Base-by-base conservation (phyloP, 2,888 invertebrate species). In the Apamea monoglypha region DNA sequence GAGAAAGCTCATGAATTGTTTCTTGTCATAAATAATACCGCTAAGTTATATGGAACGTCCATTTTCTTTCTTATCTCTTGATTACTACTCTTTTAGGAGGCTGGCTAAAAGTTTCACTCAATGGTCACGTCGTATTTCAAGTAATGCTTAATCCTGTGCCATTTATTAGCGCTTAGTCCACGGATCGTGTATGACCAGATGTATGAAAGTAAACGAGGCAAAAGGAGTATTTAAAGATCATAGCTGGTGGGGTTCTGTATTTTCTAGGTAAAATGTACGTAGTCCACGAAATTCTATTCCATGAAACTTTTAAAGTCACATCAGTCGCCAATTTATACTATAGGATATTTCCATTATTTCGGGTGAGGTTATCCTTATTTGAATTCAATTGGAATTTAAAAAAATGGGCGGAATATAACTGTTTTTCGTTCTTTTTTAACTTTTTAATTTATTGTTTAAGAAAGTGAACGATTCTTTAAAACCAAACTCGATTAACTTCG, bases 1-100 rank as follows among this genome's bases (percentile, higher is more conserved):
- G 78, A 21, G 36, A 63, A 67, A 44, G 50, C 83, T 78, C 78
- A 67, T 78, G 86, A 84, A 84, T 86, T 86, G 86, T 86, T 74
- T 67, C 78, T 73, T 59, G 73, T 83, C 78, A 84, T 84, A 78
- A 84, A 78, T 84, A 84, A 82, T 74, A 56, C 50, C 63, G 40
- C 44, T 68, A 47, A 80, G 81, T 85, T 36, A 50, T 69, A 72
- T 47, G 44, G 50, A 7, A 56, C 67, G 56, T 56, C 56, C 29
- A 86, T 82, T 86, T 86, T 69, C 72, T 67, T 61, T 64, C 25
- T 53, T 77, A 73, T 82, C 59, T 82, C 69, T 83, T 82, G 50
- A 82, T 82, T 53, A 44, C 73, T 36, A 68, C 44, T 72, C 61
- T 72, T 76, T 73, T 25, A 16, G 44, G 8, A 36, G 36, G n/a